Evolutionary conservation across 1,140 invertebrate genomes (phyloP), one percentile per base, ranked within the genome.

Genomic region (Trichomalopsis sarcophagae): DNA sequence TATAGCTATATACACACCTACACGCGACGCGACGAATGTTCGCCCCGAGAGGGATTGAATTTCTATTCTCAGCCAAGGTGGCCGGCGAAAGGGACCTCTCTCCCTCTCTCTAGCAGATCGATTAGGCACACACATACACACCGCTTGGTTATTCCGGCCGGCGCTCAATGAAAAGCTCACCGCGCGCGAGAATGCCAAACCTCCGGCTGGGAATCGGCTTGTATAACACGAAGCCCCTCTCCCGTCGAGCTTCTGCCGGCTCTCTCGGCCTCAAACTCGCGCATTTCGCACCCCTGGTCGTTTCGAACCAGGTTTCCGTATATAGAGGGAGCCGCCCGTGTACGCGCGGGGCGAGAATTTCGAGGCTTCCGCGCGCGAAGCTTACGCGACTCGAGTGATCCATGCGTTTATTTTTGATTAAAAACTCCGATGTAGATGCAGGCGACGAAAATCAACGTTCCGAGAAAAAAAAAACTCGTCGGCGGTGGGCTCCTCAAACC

Each of bases 131-230:
- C 10, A 50, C 47, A 50, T 76, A 62, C 55, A 62, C 17, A n/a
- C 55, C 9, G 9, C 27, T 36, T 33, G 69, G 74, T 44, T 75
- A 36, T 75, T 75, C 17, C 5, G 17, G 74, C 40, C 27, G 27
- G 2, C 17, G 9, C 21, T 75, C 79, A 33, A 78, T 68, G 66
- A 69, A 81, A 81, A 69, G 79, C 79, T 81, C 33, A 81, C 66
- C 44, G 33, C 33, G 27, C 79, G 55, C 76, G 79, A 81, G 79
- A 81, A 71, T 50, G 62, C 36, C 47, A 62, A 62, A 66, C 50
- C 30, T 17, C 27, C 23, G 55, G 33, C 33, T 36, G 77, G n/a
- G 17, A 77, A 75, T 62, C 36, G 30, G 50, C 77, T 79, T 79
- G 77, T 62, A 79, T 36, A 66, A 66, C 50, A 79, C 77, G 50